Evolutionary conservation across 2,113 vertebrate species (phyloP), one percentile per base, ranked within the genome.

Genomic region (Neotragus moschatus): DNA sequence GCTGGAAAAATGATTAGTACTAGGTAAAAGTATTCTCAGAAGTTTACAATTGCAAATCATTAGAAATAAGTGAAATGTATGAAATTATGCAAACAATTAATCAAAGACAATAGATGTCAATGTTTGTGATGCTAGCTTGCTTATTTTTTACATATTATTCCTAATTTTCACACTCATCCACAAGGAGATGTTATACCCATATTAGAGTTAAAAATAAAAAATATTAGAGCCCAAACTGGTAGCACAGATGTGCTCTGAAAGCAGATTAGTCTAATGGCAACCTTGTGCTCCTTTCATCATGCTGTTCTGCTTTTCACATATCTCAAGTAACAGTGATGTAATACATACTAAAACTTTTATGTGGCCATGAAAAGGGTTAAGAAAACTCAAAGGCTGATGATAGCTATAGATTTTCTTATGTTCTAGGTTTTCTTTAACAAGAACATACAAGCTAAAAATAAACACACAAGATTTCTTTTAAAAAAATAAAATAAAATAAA

Each of bases 391-490:
- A 92, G 47, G 16, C 4, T 89, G 84, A 75, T 80, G 45, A 94
- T 2, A 73, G 30, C 13, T 73, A 55, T 1, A 89, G 26, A 80
- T 49, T 21, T 21, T 60, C 23, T 87, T 66, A 47, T 36, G 2
- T 33, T 70, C 30, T 28, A 43, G 15, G 53, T 93, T 95, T 97
- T 95, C 60, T 61, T 61, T 61, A 93, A 82, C 61, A 14, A 96
- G n/a, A 10, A 85, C 5, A 90, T 16, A 43, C 0, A 55, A 28
- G 79, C 9, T 88, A 96, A 95, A 88, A 45, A 80, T 86, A 96
- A 93, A 88, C 21, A 88, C 21, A 47, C 1, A 88, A 80, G n/a
- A 77, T 90, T 19, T 36, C 21, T 97, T 80, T 66, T 0, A 51
- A 16, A 51, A 51, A 58, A 95, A 49, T 4, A 47, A 43, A 96